Evolutionary conservation across 2,888 invertebrate genomes (phyloP).

Genomic region (Drosophila subquinaria): DNA sequence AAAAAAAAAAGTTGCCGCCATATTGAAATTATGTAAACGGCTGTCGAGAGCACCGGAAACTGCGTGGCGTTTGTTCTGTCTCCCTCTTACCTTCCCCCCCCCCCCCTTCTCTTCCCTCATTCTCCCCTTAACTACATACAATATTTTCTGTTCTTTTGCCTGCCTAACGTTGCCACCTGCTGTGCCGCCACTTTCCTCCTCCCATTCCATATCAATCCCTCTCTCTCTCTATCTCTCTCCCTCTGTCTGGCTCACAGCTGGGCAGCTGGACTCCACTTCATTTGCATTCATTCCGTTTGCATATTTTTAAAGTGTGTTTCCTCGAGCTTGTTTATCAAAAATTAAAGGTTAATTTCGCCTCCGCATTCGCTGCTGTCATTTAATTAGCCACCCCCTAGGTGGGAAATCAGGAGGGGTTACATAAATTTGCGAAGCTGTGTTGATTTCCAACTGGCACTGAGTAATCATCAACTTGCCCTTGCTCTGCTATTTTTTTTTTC

Average conservation of each 20-base stretch:
- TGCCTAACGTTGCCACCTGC: slow-evolving; percentile 47
- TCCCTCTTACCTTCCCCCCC: neutral
- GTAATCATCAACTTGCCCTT: slow-evolving; percentile 48
- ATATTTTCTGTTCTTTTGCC: slow-evolving; percentile 28
- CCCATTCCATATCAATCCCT: neutral
- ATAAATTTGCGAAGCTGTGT: slow-evolving; percentile 30
- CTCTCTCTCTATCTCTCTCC: neutral
- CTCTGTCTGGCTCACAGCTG: slow-evolving; percentile 41
- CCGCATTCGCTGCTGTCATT: slow-evolving; percentile 47
- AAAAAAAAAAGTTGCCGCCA: slow-evolving; percentile 41
- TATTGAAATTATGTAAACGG: slow-evolving; percentile 74
- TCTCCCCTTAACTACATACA: slow-evolving; percentile 30
- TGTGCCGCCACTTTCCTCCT: slow-evolving; percentile 12
- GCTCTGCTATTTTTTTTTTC: slow-evolving; percentile 7
- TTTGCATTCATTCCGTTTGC: slow-evolving; percentile 68
- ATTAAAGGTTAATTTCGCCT: slow-evolving; percentile 68
- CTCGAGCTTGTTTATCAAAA: slow-evolving; percentile 61
- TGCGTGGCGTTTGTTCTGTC: slow-evolving; percentile 39
- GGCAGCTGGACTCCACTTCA: slow-evolving; percentile 53
- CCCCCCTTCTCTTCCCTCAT: neutral
- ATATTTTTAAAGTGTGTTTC: slow-evolving; percentile 55
- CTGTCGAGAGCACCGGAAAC: slow-evolving; percentile 63
- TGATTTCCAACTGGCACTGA: slow-evolving; percentile 52
- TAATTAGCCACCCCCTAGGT: slow-evolving; percentile 49
- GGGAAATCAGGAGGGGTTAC: neutral